Base-by-base conservation (phyloP, 2,888 invertebrate genomes). In the Rosalia funebris region DNA sequence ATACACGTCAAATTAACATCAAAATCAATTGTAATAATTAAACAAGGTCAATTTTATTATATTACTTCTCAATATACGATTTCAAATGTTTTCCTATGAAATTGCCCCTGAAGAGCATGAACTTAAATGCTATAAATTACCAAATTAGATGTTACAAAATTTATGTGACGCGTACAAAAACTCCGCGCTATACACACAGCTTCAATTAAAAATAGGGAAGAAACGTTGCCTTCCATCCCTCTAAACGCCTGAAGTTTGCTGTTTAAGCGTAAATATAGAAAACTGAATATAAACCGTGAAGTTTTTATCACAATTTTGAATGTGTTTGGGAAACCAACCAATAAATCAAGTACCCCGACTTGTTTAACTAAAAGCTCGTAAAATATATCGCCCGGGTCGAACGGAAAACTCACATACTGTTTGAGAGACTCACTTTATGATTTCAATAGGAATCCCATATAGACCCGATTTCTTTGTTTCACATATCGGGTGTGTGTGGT, bases 351-450 rank as follows among this genome's bases (percentile, higher is more conserved):
- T 62, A 70, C 69, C 72, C 65, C 70, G 67, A 72, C 71, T 72
- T 75, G 73, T 74, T 73, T 75, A 73, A 75, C 74, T 74, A 74
- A 75, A 75, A 74, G 73, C 74, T 74, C 71, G 73, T 74, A 73
- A 73, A 74, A 73, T 74, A 73, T 73, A 75, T 73, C 65, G 70
- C 71, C 69, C 66, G 71, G 72, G 71, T 73, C 71, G 71, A 72
- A 75, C 54, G 57, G 56, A 60, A 63, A 60, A 65, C 58, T 53
- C 59, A 58, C 53, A 46, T 47, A 37, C 37, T 58, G 62, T 56
- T 54, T 47, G 55, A 56, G 56, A 44, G 44, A 44, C 25, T 5
- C 34, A 3, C 11, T 44, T 44, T 44, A 44, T 25, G 44, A 25
- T 44, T 44, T 12, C 7, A n/a, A 34, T n/a, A n/a, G 5, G 34